A percentile compares a stretch with the other conserved stretches of the same genome.
Conservation (phyloP, 2,797 vertebrate genomes). For the Bradypus variegatus region DNA sequence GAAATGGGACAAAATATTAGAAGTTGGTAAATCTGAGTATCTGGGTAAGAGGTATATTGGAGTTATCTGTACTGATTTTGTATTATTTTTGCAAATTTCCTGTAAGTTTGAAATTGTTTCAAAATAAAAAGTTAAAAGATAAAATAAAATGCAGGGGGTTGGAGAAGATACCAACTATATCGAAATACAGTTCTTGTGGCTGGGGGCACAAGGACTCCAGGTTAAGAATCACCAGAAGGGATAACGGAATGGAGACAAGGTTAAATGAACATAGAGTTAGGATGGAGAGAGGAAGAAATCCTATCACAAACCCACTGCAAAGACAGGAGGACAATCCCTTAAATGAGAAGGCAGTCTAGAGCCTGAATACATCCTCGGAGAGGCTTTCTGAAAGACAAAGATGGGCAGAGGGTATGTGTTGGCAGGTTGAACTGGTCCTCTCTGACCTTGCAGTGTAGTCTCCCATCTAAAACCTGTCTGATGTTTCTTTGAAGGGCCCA, state of each 20-base stretch:
- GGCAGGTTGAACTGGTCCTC: background rate
- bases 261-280: background rate
- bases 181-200: background rate
- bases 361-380: background rate
- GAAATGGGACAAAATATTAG: no score
- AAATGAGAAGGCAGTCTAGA: background rate
- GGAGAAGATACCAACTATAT: background rate
- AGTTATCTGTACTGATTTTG: no score
- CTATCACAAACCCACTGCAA: background rate
- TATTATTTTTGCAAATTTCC: no score
- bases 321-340: background rate
- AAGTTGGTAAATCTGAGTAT: no score
- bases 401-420: background rate
- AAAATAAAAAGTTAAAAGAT: no score
- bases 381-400: background rate
- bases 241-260: background rate
- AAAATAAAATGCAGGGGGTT: background rate
- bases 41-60: no score
- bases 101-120: no score
- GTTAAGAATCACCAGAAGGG: background rate
- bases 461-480: background rate
- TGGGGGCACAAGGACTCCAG: background rate
- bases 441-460: background rate
- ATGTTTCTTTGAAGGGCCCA: conserved; percentile 37
- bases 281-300: background rate